Evolutionary conservation across 2,888 invertebrate species (phyloP).

Genomic region (Oxycera nigricornis): DNA sequence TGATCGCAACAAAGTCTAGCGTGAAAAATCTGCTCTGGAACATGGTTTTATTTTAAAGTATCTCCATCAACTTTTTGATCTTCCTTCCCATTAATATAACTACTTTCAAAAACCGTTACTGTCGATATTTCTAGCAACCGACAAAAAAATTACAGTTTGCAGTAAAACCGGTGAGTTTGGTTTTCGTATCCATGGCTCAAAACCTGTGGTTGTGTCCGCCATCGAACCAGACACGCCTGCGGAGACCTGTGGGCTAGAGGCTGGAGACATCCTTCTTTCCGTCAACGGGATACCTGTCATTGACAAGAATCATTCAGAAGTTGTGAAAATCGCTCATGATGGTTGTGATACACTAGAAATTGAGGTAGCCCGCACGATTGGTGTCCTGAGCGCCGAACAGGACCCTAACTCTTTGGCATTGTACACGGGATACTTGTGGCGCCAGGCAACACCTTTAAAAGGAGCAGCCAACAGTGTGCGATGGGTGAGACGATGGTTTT

Average conservation of each 20-base stretch:
- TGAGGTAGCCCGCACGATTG: slow-evolving; percentile 87
- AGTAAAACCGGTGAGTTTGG: slow-evolving; percentile 90
- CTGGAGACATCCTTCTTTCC: slow-evolving; percentile 92
- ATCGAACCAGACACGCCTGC: slow-evolving; percentile 95
- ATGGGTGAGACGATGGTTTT: slow-evolving; percentile 93
- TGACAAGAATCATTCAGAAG: slow-evolving; percentile 92
- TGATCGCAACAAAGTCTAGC: slow-evolving; percentile 83
- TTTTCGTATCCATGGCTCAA: slow-evolving; percentile 93
- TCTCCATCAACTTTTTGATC: neutral
- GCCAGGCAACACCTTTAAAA: slow-evolving; percentile 69
- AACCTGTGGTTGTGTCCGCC: slow-evolving; percentile 95
- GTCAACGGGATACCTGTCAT: slow-evolving; percentile 91
- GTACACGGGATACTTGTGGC: slow-evolving; percentile 80
- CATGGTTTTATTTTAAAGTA: slow-evolving; percentile 53
- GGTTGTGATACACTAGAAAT: slow-evolving; percentile 85
- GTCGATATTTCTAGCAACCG: slow-evolving; percentile 72
- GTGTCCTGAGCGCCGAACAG: slow-evolving; percentile 74
- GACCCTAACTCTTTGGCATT: slow-evolving; percentile 70
- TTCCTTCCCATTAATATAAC: neutral
- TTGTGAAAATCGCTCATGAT: slow-evolving; percentile 89
- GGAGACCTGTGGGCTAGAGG: slow-evolving; percentile 88
- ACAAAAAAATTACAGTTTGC: slow-evolving; percentile 84
- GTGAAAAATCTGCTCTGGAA: slow-evolving; percentile 69
- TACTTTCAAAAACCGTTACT: too few species aligned
- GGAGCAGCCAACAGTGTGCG: slow-evolving; percentile 65